Base-by-base conservation (phyloP, 2,888 invertebrate species). In the Diaphora mendica region DNA sequence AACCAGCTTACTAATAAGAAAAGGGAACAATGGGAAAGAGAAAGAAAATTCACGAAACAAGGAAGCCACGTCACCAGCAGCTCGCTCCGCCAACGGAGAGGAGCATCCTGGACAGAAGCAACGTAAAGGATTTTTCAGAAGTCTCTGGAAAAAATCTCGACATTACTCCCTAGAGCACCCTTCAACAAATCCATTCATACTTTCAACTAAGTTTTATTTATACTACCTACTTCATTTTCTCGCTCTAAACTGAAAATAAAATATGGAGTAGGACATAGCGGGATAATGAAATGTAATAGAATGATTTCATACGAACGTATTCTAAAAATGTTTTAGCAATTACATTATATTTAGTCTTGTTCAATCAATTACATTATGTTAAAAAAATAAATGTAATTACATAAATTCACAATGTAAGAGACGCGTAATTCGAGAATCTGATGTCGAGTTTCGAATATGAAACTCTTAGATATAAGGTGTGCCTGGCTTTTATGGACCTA, bases 141-240 rank as follows among this genome's bases (percentile, higher is more conserved):
- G 97, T 91, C 97, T 98, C 85, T 98, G 98, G 98, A 98, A 98
- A 93, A 97, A 98, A 88, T 98, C 98, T 83, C 97, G 98, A 83
- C 98, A 98, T 91, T 97, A 98, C 91, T 98, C 98, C 81, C 95
- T 98, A 93, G 98, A 98, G 93, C 98, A 98, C 93, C 98, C 98
- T 96, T 97, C 97, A 97, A 96, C 83, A 84, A 80, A 79, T 90
- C 77, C 62, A 30, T 59, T 59, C 65, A 73, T 33, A 76, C 42
- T 77, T 74, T 74, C n/a, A n/a, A n/a, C n/a, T 76, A 82, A 82
- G 71, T 44, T 71, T 33, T 68, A 76, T 70, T 68, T n/a, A n/a
- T n/a, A n/a, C n/a, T n/a, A n/a, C n/a, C 26, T 62, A 70, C 65
- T 72, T 72, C 68, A 76, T 76, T 77, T 71, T 64, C 73, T 72